Evolutionary conservation across 2,888 invertebrate species (phyloP), one percentile per base, ranked within the genome.

Genomic region (Diogma glabrata): DNA sequence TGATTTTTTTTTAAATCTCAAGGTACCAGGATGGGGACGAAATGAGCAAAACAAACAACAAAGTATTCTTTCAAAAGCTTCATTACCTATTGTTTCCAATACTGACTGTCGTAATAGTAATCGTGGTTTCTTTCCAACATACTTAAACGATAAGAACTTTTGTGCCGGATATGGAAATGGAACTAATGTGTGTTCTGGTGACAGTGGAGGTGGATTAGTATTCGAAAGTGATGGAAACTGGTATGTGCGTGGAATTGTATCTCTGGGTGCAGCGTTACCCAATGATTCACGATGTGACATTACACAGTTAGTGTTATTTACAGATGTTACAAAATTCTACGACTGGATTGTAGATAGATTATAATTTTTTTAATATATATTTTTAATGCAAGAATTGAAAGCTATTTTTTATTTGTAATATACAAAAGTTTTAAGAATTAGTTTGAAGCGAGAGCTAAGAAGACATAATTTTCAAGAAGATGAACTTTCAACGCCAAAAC

Each of bases 151-250:
- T 10, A 12, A 20, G 17, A 40, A 40, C 10, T 40, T 40, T 19
- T 40, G 40, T 40, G 40, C 40, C 9, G 40, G 40, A 9, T 40
- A 40, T 40, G 19, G 40, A 3, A 40, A 40, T 20, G 40, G 40
- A 6, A 40, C 40, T 12, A 20, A 19, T 6, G 10, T 40, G 19
- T 40, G 40, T 40, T 20, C 40, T 10, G 40, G 40, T 1, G 40
- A 40, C 22, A 40, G 40, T 40, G 51, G 49, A n/a, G 52, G 52
- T 19, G 48, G 47, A 26, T 49, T 52, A n/a, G 52, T 36, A n/a
- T 14, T 52, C 1, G 20, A 52, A 36, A 19, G 7, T 30, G 23
- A 20, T 2, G 23, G 22, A 7, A 24, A 22, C 3, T 52, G 38
- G 47, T 52, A 52, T 28, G 33, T 52, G 17, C 26, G 52, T 20